Evolutionary conservation across 2,113 vertebrate genomes (phyloP), one percentile per base, ranked within the genome.

Genomic region (Vanacampus margaritifer): DNA sequence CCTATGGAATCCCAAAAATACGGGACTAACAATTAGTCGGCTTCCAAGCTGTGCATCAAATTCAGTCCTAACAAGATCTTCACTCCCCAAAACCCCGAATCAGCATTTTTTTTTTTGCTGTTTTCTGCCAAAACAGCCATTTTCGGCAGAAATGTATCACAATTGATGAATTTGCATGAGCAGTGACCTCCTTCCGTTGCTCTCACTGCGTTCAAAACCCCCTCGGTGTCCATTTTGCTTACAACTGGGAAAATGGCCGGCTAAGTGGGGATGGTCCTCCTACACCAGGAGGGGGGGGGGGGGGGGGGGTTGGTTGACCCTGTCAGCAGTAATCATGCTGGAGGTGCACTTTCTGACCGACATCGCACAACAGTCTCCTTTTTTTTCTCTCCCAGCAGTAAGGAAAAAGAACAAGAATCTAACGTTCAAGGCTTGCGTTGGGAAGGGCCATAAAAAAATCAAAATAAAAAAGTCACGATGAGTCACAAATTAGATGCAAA

Each of bases 141-240:
- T 45, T 45, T 5, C 16, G 16, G 43, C 43, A 5, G 1, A 17
- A 45, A 16, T 45, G 14, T 2, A 28, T 50, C 48, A 56, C 12
- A 28, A 16, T 16, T 24, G 6, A 58, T 35, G 17, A 58, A 58
- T 35, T 58, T 35, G 28, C 16, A 35, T 58, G 14, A 58, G 28
- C 32, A 17, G 13, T 6, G 13, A 6, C 11, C 24, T 56, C 21
- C 28, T 43, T 50, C 51, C 62, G 67, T 81, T 71, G 79, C 82
- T 84, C 75, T 71, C 36, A 46, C 24, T 71, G 81, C 82, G 86
- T 87, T 88, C 85, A 85, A 80, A 84, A 80, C 46, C 74, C 75
- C 75, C 36, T 62, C 64, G 65, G 41, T 28, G 64, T 76, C 63
- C 70, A 56, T 77, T 80, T 64, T 79, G 82, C 76, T 85, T 81